Percentiles rank a stretch among this genome's conserved stretches.
phyloP scores from a whole-genome alignment of 2,113 vertebrate species.

The Chrysochloris asiatica region DNA sequence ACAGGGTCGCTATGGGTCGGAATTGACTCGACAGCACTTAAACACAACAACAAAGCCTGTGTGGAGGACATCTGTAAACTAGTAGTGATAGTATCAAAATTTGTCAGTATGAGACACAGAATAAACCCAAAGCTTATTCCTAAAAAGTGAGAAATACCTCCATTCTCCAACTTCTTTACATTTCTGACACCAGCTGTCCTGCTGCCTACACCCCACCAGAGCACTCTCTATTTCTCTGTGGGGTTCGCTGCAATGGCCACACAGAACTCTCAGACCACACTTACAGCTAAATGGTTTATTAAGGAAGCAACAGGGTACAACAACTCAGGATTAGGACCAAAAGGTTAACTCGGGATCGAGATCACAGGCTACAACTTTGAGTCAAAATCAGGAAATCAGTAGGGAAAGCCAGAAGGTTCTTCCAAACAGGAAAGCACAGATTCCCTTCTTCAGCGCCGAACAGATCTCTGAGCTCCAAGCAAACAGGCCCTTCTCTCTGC shows the following conservation, averaged over 20 bases:
- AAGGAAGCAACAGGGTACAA: not conserved
- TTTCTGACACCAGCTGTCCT: not conserved
- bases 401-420: too few species aligned
- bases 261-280: not conserved
- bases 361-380: too few species aligned
- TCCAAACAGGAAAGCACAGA: not conserved
- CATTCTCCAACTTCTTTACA: not conserved
- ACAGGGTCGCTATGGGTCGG: too few species aligned
- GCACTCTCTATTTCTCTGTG: not conserved
- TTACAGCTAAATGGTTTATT: not conserved
- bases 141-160: not conserved
- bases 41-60: too few species aligned
- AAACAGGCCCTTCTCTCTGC: not conserved
- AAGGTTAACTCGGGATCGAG: too few species aligned
- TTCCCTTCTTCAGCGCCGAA: not conserved
- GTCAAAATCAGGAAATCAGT: too few species aligned
- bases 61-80: not conserved
- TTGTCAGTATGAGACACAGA: not conserved
- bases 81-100: not conserved
- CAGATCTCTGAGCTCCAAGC: not conserved
- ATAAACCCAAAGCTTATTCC: not conserved
- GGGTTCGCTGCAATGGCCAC: not conserved
- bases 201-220: not conserved
- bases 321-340: not conserved
- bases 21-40: too few species aligned